Conservation (phyloP, 2,113 vertebrate genomes). For the Notechis scutatus region DNA sequence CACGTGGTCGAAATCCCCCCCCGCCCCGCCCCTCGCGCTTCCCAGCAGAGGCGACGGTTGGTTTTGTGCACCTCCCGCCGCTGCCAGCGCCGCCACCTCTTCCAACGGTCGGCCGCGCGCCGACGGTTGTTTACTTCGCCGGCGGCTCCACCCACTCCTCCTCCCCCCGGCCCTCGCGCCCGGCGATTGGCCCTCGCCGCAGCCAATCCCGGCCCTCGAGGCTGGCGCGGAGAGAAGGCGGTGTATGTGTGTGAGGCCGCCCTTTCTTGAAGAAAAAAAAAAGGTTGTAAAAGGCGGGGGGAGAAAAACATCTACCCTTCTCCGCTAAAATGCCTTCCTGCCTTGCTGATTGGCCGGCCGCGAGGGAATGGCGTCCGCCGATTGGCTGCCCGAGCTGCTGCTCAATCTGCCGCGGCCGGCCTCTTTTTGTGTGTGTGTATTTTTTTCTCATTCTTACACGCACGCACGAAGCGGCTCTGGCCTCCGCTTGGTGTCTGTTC, state of each 20-base stretch:
- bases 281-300: no score
- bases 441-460: not conserved
- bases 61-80: not conserved
- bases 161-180: not conserved
- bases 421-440: not conserved
- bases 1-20: not conserved
- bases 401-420: not conserved
- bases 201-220: slow-evolving; percentile 25
- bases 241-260: not conserved
- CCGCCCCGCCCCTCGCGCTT: not conserved
- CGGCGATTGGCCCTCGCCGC: not conserved
- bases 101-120: slow-evolving; percentile 2
- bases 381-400: fast-evolving
- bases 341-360: fast-evolving
- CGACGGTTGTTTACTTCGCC: slow-evolving; percentile 48
- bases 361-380: not conserved
- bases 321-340: not conserved
- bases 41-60: not conserved
- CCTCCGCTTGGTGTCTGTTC: not conserved
- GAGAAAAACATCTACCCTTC: not conserved
- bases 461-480: not conserved
- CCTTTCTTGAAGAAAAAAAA: no score
- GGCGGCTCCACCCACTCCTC: not conserved
- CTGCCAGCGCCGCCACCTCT: not conserved
- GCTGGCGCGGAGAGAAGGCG: not conserved